Base-by-base conservation (phyloP, 2,797 vertebrate species). In the Psittacula derbiana region DNA sequence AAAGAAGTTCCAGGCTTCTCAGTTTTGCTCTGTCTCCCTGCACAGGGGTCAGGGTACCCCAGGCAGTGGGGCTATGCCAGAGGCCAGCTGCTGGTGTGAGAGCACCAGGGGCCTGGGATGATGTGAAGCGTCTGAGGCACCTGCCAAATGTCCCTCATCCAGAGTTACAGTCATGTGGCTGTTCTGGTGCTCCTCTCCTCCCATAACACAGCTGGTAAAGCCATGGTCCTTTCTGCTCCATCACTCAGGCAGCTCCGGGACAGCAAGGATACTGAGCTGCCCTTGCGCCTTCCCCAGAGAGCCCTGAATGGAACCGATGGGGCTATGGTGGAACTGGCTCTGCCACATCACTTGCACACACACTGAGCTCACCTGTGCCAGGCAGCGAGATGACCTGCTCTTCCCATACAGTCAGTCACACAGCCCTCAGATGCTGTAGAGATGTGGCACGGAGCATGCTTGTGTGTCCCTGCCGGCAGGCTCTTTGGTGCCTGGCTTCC, bases 381-480 rank as follows among this genome's bases (percentile, higher is more conserved):
- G 49, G 19, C 2, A 1, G 13, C 33, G 52, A 50, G 10, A 30
- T 76, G 73, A 30, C 19, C n/a, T 50, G n/a, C 46, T 47, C 47
- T 61, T 40, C 60, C 21, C 43, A 19, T 20, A 8, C 30, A 44
- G 55, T 12, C 60, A 19, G 1, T 30, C 3, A 5, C 72, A 53
- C 24, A 50, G 4, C 20, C 16, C 27, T 16, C 53, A 57, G 25
- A 31, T 0, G 3, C 67, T 44, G 69, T 40, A 28, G 61, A 44
- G 44, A 36, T 2, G 0, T 14, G n/a, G 50, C 33, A 44, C 23
- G 0, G 16, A 31, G 46, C 0, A 11, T 17, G 36, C 16, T 40
- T 0, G 11, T 1, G 24, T 16, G 71, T 78, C 57, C 58, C 71
- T 43, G 57, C 49, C 1, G 4, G 30, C 58, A 57, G 57, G 38